These are phyloP conservation scores for Andrena dorsata DNA, from an alignment of 2,888 invertebrate species.

Conservation along the genomic window DNA sequence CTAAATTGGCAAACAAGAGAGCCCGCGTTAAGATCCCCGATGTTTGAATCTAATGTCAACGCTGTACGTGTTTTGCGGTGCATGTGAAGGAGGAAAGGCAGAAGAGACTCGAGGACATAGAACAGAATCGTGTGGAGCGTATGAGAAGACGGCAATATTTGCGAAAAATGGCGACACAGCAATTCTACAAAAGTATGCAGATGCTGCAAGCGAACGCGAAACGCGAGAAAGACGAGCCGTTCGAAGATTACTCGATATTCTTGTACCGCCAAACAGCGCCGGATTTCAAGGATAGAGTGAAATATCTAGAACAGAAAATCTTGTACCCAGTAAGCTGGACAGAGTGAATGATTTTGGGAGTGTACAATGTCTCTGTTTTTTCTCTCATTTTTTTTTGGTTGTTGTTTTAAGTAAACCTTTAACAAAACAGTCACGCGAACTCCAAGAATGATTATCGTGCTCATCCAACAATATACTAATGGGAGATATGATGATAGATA, in stretches of 20 bases:
- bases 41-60: constrained; percentile 48
- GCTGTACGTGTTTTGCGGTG: constrained; percentile 51
- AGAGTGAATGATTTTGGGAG: constrained; percentile 48
- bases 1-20: constrained; percentile 2
- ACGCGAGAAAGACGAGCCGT: constrained; percentile 88
- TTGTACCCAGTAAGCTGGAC: constrained; percentile 89
- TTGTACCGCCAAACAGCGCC: constrained; percentile 94
- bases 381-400: neutral
- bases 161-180: constrained; percentile 92
- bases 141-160: constrained; percentile 89
- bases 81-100: constrained; percentile 89
- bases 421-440: constrained; percentile 24
- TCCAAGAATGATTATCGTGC: neutral
- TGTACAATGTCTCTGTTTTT: constrained; percentile 30
- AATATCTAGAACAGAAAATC: constrained; percentile 91
- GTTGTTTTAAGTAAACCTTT: constrained; percentile 14
- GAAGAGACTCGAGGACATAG: constrained; percentile 91
- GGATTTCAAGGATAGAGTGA: constrained; percentile 93
- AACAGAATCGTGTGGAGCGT: constrained; percentile 89
- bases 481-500: constrained; percentile 19
- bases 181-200: constrained; percentile 94
- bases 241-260: constrained; percentile 94
- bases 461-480: constrained; percentile 17
- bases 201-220: constrained; percentile 93
- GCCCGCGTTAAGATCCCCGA: neutral